Percentiles rank a stretch among this genome's conserved stretches.
These are phyloP conservation scores for Drosophila flavopinicola DNA, from an alignment of 2,888 invertebrate species.

Conservation along the genomic window DNA sequence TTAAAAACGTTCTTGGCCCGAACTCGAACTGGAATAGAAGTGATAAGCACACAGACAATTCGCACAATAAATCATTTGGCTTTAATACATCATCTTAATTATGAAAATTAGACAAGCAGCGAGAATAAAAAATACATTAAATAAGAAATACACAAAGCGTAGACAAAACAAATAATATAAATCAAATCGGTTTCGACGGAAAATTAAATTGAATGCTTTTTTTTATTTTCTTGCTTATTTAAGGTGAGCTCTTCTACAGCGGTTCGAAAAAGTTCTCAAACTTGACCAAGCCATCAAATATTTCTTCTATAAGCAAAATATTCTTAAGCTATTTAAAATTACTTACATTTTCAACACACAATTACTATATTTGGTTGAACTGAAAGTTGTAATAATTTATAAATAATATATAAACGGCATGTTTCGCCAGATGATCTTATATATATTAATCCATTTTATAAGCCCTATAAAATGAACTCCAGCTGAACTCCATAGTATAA, in stretches of 20 bases:
- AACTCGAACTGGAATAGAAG: constrained; percentile 28
- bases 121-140: too few relatives aligned
- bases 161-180: background rate
- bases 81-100: constrained; percentile 60
- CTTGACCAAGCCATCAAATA: too few relatives aligned
- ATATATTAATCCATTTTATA: too few relatives aligned
- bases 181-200: constrained; percentile 13
- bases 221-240: background rate
- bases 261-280: background rate
- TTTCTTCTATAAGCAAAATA: too few relatives aligned
- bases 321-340: too few relatives aligned
- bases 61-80: constrained; percentile 58
- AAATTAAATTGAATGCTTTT: constrained; percentile 11
- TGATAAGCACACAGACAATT: constrained; percentile 24
- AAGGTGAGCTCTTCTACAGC: background rate
- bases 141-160: background rate
- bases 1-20: constrained; percentile 55
- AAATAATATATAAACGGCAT: too few relatives aligned
- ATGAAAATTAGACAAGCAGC: constrained; percentile 23
- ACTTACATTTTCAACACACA: too few relatives aligned
- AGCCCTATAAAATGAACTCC: too few relatives aligned
- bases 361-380: too few relatives aligned
- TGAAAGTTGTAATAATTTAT: too few relatives aligned
- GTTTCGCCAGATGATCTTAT: too few relatives aligned
- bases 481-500: too few relatives aligned